phyloP scores from a whole-genome alignment of 1,140 invertebrate genomes.

The Aplysia californica region DNA sequence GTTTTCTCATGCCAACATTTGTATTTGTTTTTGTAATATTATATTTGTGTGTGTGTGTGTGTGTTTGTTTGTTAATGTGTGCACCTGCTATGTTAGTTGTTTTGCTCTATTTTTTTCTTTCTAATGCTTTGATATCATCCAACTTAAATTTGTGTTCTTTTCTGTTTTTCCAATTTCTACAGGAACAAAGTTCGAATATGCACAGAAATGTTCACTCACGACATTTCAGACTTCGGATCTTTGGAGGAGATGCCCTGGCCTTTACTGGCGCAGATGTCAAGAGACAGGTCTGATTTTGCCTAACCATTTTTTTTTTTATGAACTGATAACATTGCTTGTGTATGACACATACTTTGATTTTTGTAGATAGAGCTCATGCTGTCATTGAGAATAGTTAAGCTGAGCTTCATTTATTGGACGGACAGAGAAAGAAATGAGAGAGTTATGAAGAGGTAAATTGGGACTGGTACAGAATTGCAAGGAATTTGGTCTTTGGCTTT shows the following conservation, averaged over 20 bases:
- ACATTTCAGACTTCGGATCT: constrained; percentile 75
- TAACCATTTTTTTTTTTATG: constrained; percentile 3
- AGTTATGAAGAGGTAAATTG: too few species aligned
- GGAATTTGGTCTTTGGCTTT: too few species aligned
- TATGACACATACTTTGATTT: not conserved
- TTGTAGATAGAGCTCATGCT: not conserved
- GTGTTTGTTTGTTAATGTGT: too few species aligned
- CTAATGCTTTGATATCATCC: too few species aligned
- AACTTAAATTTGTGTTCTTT: too few species aligned
- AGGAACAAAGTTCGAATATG: constrained; percentile 50
- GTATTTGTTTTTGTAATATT: too few species aligned
- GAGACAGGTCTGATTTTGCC: constrained; percentile 69
- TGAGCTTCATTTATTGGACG: not conserved
- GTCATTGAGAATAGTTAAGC: not conserved
- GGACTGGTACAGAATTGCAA: too few species aligned
- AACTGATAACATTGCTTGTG: not conserved
- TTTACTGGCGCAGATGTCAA: constrained; percentile 76
- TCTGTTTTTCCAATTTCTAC: constrained; percentile 37
- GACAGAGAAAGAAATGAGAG: too few species aligned
- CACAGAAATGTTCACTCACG: constrained; percentile 72
- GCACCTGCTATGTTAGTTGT: too few species aligned
- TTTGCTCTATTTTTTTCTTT: too few species aligned
- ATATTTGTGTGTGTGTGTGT: too few species aligned
- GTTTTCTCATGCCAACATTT: too few species aligned
- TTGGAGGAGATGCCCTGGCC: constrained; percentile 81